These are phyloP conservation scores for Nebria ingens DNA, from an alignment of 1,140 invertebrate species.

Conservation along the genomic window DNA sequence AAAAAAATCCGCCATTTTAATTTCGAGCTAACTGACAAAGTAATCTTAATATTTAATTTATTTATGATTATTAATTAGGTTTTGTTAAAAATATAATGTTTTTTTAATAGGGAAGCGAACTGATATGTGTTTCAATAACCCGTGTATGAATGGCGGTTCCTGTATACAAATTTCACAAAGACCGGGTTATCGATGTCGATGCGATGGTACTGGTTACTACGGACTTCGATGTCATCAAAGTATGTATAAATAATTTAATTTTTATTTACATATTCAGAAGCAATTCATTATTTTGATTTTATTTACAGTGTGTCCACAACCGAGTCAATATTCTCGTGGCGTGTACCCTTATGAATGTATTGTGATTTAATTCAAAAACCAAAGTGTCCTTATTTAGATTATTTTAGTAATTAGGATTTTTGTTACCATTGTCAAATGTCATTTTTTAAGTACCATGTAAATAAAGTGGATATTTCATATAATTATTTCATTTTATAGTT, in stretches of 20 bases:
- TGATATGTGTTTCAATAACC: constrained; percentile 49
- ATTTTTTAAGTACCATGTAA: constrained; percentile 11
- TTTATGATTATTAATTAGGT: background rate
- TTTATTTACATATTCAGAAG: constrained; percentile 14
- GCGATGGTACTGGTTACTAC: constrained; percentile 61
- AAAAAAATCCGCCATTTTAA: too few species aligned
- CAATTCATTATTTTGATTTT: constrained; percentile 16
- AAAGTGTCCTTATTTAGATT: background rate
- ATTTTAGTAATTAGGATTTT: background rate
- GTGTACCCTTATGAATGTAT: constrained; percentile 57
- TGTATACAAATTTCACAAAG: constrained; percentile 57
- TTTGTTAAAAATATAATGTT: constrained; percentile 13
- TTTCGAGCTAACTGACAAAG: too few species aligned
- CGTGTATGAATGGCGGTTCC: constrained; percentile 50
- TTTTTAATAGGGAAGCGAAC: constrained; percentile 40
- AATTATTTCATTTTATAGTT: constrained; percentile 4
- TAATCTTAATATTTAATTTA: constrained; percentile 10
- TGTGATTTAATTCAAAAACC: constrained; percentile 36
- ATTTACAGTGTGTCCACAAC: constrained; percentile 47
- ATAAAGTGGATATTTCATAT: constrained; percentile 15
- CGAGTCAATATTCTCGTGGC: constrained; percentile 34
- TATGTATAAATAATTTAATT: constrained; percentile 21
- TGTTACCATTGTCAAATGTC: background rate
- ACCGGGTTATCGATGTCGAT: constrained; percentile 57
- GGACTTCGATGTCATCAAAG: constrained; percentile 47